phyloP scores from a whole-genome alignment of 2,888 invertebrate species.

The Drosophila siamana region DNA sequence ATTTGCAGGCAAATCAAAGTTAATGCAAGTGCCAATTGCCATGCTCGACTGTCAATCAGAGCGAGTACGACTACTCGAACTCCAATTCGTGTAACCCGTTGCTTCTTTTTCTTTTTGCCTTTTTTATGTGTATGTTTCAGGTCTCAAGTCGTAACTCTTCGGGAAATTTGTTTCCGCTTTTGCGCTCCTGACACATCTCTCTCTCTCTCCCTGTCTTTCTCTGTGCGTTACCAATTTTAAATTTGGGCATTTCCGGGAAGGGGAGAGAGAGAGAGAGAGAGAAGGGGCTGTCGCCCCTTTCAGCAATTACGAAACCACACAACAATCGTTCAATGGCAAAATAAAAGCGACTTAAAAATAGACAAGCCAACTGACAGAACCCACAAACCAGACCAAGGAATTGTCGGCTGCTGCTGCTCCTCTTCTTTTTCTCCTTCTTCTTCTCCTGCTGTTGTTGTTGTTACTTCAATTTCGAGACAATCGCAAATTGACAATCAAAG shows the following conservation, averaged over 20 bases:
- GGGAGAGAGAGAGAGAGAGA: no score
- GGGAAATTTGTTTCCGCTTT: slow-evolving; percentile 74
- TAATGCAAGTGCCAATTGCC: slow-evolving; percentile 80
- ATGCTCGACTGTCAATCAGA: slow-evolving; percentile 71
- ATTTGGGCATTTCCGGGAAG: slow-evolving; percentile 62
- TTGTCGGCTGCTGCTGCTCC: slow-evolving; percentile 51
- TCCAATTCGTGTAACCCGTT: slow-evolving; percentile 43
- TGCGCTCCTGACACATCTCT: slow-evolving; percentile 47
- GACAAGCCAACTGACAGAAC: slow-evolving; percentile 72
- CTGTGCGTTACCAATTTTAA: slow-evolving; percentile 77
- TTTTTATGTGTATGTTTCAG: slow-evolving; percentile 7
- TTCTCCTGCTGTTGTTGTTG: slow-evolving; percentile 17
- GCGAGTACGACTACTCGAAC: slow-evolving; percentile 41
- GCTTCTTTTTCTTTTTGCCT: background rate
- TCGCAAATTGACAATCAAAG: slow-evolving; percentile 81
- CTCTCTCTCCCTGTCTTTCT: background rate
- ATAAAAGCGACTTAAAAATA: slow-evolving; percentile 80
- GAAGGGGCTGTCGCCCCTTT: slow-evolving; percentile 63
- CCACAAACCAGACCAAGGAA: slow-evolving; percentile 48
- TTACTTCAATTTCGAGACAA: slow-evolving; percentile 78
- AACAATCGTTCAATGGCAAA: slow-evolving; percentile 79
- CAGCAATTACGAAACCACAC: slow-evolving; percentile 79
- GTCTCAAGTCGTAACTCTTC: slow-evolving; percentile 64
- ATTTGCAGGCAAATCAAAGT: slow-evolving; percentile 70
- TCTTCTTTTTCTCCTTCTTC: slow-evolving; percentile 32